Percentiles rank a stretch among this genome's conserved stretches.
These are phyloP conservation scores for Boloria euphrosyne DNA, from an alignment of 2,888 invertebrate genomes.

Conservation along the genomic window DNA sequence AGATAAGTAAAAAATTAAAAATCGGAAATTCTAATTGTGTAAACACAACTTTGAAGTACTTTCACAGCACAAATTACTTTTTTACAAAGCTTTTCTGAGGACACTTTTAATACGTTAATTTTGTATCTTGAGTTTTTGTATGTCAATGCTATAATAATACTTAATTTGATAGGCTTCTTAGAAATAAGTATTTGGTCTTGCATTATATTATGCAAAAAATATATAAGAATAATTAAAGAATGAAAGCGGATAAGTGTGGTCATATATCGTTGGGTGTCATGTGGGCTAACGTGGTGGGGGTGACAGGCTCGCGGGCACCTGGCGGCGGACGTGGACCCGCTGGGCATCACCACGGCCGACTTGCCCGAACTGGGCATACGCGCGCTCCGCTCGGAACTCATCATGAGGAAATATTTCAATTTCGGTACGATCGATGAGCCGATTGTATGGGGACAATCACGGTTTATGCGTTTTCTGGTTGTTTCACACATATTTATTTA, in stretches of 20 bases:
- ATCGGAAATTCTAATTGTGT: no score
- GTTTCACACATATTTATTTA: background rate
- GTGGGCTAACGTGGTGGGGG: slow-evolving; percentile 66
- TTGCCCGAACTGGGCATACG: slow-evolving; percentile 80
- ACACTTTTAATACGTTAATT: no score
- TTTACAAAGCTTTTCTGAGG: no score
- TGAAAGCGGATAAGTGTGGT: slow-evolving; percentile 23
- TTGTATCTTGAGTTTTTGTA: no score
- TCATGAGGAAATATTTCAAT: slow-evolving; percentile 83
- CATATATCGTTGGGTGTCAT: slow-evolving; percentile 25
- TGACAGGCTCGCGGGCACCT: slow-evolving; percentile 95
- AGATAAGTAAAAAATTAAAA: no score
- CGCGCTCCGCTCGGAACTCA: slow-evolving; percentile 78
- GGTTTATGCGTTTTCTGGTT: slow-evolving; percentile 19
- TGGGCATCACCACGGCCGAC: slow-evolving; percentile 92
- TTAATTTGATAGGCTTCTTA: no score
- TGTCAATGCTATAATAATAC: no score
- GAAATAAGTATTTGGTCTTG: no score
- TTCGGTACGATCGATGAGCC: slow-evolving; percentile 67
- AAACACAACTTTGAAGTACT: no score
- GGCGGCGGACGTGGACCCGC: slow-evolving; percentile 95
- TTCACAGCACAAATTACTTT: no score
- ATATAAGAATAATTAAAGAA: background rate
- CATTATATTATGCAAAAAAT: no score
- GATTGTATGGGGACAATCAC: slow-evolving; percentile 59